Evolutionary conservation across 2,797 vertebrate species (phyloP).

Genomic region (Anabas testudineus): DNA sequence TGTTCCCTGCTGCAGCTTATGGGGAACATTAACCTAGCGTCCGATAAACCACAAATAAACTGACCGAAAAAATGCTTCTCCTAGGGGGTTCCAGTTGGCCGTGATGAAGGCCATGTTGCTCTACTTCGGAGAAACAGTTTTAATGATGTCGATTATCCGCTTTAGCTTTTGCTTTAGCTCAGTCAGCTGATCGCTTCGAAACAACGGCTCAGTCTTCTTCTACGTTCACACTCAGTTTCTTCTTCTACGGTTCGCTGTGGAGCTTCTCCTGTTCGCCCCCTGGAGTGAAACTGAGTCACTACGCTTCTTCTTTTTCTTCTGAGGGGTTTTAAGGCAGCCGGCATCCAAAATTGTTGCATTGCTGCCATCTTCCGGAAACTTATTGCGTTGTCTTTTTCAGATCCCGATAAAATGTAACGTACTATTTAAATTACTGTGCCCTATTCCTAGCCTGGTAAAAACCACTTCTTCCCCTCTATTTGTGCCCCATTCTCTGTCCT

Average conservation of each 20-base stretch:
- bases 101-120: slow-evolving; percentile 85
- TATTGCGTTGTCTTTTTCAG: no score
- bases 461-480: no score
- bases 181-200: slow-evolving; percentile 28
- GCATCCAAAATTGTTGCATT: no score
- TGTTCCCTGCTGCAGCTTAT: neutral
- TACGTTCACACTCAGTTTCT: neutral
- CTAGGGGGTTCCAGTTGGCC: slow-evolving; percentile 87
- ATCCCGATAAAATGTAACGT: no score
- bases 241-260: neutral
- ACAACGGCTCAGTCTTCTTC: neutral
- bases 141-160: no score
- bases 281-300: neutral
- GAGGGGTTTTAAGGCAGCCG: no score
- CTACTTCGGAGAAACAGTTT: no score
- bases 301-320: no score
- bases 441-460: no score
- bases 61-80: slow-evolving; percentile 86
- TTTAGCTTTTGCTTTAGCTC: neutral
- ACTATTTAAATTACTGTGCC: no score
- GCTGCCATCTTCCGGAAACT: no score
- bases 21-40: slow-evolving; percentile 1
- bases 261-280: neutral
- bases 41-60: neutral
- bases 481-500: no score